These are phyloP conservation scores for Noctua comes DNA, from an alignment of 2,888 invertebrate species.

Conservation along the genomic window DNA sequence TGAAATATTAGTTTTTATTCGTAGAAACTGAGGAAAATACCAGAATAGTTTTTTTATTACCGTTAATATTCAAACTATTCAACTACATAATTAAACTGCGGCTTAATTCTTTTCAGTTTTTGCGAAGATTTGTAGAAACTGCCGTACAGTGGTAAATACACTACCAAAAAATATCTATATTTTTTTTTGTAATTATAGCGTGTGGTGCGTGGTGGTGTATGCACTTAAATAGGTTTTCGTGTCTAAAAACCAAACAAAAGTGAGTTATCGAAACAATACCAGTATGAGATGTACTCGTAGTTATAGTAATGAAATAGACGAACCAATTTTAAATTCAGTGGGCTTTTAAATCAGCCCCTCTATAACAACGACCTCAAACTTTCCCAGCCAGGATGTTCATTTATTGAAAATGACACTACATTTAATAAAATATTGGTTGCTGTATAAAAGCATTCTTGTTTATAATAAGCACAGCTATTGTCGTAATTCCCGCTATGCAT, in stretches of 20 bases:
- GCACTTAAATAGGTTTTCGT: background rate
- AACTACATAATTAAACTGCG: background rate
- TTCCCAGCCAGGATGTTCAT: background rate
- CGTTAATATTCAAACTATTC: slow-evolving; percentile 3
- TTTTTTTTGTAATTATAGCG: no score
- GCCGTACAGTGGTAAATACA: background rate
- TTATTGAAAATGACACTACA: no score
- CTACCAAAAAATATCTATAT: background rate
- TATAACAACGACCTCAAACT: background rate
- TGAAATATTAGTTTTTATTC: background rate
- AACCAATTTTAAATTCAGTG: background rate
- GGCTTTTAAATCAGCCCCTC: background rate
- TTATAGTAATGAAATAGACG: background rate
- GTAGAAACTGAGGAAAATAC: slow-evolving; percentile 10
- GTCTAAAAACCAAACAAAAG: background rate
- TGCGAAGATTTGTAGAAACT: background rate
- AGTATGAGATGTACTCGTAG: background rate
- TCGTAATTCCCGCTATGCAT: slow-evolving; percentile 16
- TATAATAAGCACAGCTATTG: slow-evolving; percentile 7
- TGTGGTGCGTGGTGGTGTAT: no score
- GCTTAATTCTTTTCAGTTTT: background rate
- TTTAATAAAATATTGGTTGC: background rate
- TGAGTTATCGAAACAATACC: background rate
- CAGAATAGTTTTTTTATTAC: background rate
- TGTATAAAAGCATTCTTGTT: background rate